These are phyloP conservation scores for Chymomyza amoena DNA, from an alignment of 2,888 invertebrate species.

Conservation along the genomic window DNA sequence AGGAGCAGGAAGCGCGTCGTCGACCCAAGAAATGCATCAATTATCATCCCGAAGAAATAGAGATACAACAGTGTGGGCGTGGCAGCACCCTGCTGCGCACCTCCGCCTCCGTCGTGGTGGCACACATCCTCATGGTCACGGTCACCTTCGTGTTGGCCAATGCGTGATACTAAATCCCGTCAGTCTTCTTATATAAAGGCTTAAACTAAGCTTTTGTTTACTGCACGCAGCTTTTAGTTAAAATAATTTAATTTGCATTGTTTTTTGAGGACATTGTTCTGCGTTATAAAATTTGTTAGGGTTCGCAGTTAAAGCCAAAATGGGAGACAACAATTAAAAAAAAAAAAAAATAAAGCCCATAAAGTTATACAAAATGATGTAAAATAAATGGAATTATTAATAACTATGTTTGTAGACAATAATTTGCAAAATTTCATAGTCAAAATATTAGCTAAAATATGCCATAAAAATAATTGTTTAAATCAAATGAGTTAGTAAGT, in stretches of 20 bases:
- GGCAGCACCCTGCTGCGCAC: conserved; percentile 69
- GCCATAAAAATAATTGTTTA: background rate
- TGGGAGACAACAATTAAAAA: too few species aligned
- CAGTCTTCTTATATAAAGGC: background rate
- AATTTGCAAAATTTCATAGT: conserved; percentile 53
- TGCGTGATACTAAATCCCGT: conserved; percentile 76
- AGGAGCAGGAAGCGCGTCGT: conserved; percentile 85
- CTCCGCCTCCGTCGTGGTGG: conserved; percentile 68
- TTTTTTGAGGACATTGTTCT: background rate
- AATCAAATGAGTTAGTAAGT: conserved; percentile 8
- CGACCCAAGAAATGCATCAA: conserved; percentile 90
- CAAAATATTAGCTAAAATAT: conserved; percentile 45
- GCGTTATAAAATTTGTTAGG: conserved; percentile 2
- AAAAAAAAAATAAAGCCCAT: background rate
- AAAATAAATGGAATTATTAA: conserved; percentile 25
- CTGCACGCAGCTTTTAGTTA: background rate
- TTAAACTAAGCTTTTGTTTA: background rate
- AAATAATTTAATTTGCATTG: background rate
- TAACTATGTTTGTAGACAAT: conserved; percentile 70
- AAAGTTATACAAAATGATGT: conserved; percentile 5
- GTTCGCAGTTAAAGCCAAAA: conserved; percentile 21
- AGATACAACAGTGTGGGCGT: conserved; percentile 78
- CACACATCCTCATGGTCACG: conserved; percentile 74
- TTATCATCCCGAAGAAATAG: conserved; percentile 91
- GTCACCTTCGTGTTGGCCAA: conserved; percentile 73